These are phyloP conservation scores for Nasonia vitripennis DNA, from an alignment of 1,140 invertebrate genomes.

Conservation along the genomic window DNA sequence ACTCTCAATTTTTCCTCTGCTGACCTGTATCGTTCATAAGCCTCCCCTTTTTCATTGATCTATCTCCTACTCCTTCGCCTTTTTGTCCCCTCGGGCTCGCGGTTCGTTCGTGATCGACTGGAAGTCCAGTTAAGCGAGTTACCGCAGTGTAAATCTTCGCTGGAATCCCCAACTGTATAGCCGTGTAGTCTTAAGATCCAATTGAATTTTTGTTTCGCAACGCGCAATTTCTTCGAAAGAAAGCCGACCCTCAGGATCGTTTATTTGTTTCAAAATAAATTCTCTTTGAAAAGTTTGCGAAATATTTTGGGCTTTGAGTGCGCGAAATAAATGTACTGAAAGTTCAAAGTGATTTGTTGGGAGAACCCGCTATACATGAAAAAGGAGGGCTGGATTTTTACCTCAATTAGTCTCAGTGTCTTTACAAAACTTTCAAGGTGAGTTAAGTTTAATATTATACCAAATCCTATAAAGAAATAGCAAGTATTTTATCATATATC, in stretches of 20 bases:
- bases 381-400: neutral
- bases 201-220: neutral
- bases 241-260: neutral
- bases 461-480: too few species aligned
- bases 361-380: neutral
- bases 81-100: neutral
- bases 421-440: neutral
- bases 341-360: neutral
- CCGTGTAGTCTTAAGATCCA: neutral
- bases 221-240: neutral
- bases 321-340: neutral
- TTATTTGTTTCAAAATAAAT: constrained; percentile 9
- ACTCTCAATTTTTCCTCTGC: neutral
- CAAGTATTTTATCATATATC: too few species aligned
- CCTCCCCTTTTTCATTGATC: neutral
- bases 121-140: neutral
- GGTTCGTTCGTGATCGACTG: neutral
- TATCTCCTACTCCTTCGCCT: neutral
- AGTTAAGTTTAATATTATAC: neutral
- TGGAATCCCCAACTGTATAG: neutral
- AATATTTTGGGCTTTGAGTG: neutral
- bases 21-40: too few species aligned
- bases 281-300: neutral
- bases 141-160: neutral
- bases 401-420: neutral